Base-by-base conservation (phyloP, 2,888 invertebrate species). In the Aphodius granarius region DNA sequence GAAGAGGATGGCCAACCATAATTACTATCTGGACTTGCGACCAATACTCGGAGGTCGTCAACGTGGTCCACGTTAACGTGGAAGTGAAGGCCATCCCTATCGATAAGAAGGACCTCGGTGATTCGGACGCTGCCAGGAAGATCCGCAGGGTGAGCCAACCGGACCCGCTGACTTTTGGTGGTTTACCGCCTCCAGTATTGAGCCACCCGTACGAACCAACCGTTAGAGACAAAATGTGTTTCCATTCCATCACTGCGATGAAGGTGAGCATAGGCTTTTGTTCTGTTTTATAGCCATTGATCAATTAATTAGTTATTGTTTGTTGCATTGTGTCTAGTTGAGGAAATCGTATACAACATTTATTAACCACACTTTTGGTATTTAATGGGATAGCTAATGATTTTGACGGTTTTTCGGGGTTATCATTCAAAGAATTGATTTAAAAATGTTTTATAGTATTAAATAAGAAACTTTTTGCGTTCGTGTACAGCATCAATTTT, bases 171-270 rank as follows among this genome's bases (percentile, higher is more conserved):
- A 88, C 90, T n/a, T 91, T 91, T 83, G 93, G 92, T 13, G 90
- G 94, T 76, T 85, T 89, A 79, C 90, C 92, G 0, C 90, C 91
- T 68, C 93, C 92, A 6, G 88, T 91, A 4, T 89, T 94, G 18
- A 93, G 94, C 81, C 89, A 91, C 16, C 91, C 93, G 0, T 98
- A 96, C 87, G 95, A 96, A 86, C 93, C 96, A 0, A 96, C 96
- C 0, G 90, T 95, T 71, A 93, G 94, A 83, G 97, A 98, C 83
- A 95, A 94, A 86, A 96, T 96, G 93, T 93, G 95, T 84, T 99
- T 97, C 88, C 95, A 97, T 87, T 94, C 97, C 22, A 97, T 99
- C 80, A 95, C 96, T 15, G 95, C 97, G 86, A 98, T 98, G 97
- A 96, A 96, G 90, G 94, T 93, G 70, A 72, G 23, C 21, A 43